A percentile compares a stretch with the other conserved stretches of the same genome.
These are phyloP conservation scores for Takifugu flavidus DNA, from an alignment of 2,113 vertebrate species.

Conservation along the genomic window DNA sequence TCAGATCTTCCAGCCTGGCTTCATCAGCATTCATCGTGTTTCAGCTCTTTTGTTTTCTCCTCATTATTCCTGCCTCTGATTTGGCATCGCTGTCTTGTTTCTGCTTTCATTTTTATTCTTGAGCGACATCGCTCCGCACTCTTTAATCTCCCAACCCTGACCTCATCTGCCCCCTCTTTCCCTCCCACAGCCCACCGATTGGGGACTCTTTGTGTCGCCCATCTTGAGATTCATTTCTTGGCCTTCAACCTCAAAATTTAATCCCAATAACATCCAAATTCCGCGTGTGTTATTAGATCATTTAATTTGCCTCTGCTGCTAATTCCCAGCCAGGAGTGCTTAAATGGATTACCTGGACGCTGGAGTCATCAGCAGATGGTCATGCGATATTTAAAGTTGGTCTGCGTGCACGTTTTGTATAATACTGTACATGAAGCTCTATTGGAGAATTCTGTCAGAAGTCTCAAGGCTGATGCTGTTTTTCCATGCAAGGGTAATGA, in stretches of 20 bases:
- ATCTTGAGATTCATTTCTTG: too few species aligned
- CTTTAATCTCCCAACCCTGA: conserved; percentile 2
- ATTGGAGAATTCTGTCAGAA: neutral
- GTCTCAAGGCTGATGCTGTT: neutral
- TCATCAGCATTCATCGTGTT: conserved; percentile 22
- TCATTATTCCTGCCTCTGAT: conserved; percentile 15
- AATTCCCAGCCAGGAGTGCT: too few species aligned
- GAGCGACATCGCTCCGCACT: conserved; percentile 5
- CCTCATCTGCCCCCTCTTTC: too few species aligned
- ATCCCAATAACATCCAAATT: too few species aligned
- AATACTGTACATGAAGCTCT: neutral
- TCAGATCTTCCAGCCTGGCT: conserved; percentile 28
- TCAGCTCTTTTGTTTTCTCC: conserved; percentile 4
- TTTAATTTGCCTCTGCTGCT: too few species aligned
- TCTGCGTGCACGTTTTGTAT: neutral
- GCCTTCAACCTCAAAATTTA: too few species aligned
- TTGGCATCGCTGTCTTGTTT: conserved; percentile 3
- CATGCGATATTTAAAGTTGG: conserved; percentile 4
- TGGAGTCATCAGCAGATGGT: conserved; percentile 14
- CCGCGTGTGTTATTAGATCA: too few species aligned
- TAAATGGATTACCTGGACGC: conserved; percentile 10
- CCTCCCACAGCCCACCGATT: too few species aligned
- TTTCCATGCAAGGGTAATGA: too few species aligned
- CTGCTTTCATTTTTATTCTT: conserved; percentile 13
- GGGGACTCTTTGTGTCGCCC: too few species aligned